Evolutionary conservation across 35 echinoderm and acorn worm species (phyloP).

Genomic region (Antedon bifida): DNA sequence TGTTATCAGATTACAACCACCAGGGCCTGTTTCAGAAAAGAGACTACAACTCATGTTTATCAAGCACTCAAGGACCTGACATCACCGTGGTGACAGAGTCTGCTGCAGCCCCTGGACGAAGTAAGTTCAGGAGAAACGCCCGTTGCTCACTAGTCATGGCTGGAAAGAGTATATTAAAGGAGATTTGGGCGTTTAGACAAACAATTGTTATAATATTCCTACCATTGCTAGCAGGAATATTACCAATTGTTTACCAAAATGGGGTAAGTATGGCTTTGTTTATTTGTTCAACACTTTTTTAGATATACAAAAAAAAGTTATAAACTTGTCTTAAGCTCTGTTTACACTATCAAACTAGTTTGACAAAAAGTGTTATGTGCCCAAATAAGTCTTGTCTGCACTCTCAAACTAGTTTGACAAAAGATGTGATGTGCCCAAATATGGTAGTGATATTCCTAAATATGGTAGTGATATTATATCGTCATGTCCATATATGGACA

Average conservation of each 20-base stretch:
- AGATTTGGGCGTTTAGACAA: not conserved
- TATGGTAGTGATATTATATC: no score
- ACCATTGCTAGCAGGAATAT: not conserved
- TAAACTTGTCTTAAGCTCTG: no score
- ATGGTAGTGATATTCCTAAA: no score
- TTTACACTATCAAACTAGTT: no score
- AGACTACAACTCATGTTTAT: not conserved
- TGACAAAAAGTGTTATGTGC: no score
- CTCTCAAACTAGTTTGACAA: no score
- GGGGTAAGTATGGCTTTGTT: constrained; percentile 1
- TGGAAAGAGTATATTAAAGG: not conserved
- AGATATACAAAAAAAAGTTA: no score
- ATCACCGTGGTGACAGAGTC: not conserved
- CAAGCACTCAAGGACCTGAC: not conserved
- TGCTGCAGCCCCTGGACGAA: not conserved
- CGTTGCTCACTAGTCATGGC: not conserved
- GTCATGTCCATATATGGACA: no score
- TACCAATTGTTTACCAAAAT: not conserved
- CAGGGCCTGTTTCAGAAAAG: not conserved
- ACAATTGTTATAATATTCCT: not conserved
- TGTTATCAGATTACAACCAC: not conserved
- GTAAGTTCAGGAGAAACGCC: not conserved
- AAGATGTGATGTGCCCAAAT: no score
- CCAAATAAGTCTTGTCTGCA: no score
- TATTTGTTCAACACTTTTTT: no score